Evolutionary conservation across 1,140 invertebrate species (phyloP), one percentile per base, ranked within the genome.

Genomic region (Drosophila carrolli): DNA sequence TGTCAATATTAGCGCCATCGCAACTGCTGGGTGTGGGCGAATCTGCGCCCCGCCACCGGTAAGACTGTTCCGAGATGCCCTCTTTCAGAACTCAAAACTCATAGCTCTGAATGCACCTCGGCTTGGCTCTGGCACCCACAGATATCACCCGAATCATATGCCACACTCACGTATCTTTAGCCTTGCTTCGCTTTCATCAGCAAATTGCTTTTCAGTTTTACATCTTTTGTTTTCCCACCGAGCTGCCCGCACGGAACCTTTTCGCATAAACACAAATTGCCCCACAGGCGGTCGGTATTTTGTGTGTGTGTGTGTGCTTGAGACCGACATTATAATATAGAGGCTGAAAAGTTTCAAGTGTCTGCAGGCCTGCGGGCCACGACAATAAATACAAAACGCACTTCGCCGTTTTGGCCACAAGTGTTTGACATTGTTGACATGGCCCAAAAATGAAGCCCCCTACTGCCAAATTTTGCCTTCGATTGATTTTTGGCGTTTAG

Each of bases 21-120:
- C 91, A 80, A 92, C 91, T 78, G 91, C 88, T 85, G 91, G 91
- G 91, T 92, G 91, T 92, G 91, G 91, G 91, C 91, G 91, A 92
- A 92, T 92, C 81, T 92, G 91, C 91, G 91, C 91, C 91, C 91
- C 91, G 82, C 90, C 91, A 80, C 90, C 88, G 91, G 91, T 92
- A 92, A 92, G 91, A 61, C 66, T 67, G 58, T 67, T 56, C 71
- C 78, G 51, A 68, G 67, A 48, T 51, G 53, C 10, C 7, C 27
- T 16, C 9, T 48, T 14, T 14, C n/a, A 35, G 13, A 35, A 32
- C 51, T 19, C 53, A 63, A 10, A 29, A 37, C 9, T 59, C 35
- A 23, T 59, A 53, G 19, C 44, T 37, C n/a, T 55, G 29, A 29
- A 60, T 40, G 27, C 58, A 60, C 43, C 29, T 60, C 27, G 35